Evolutionary conservation across 1,140 invertebrate genomes (phyloP), one percentile per base, ranked within the genome.

Genomic region (Zelostemma sp.): DNA sequence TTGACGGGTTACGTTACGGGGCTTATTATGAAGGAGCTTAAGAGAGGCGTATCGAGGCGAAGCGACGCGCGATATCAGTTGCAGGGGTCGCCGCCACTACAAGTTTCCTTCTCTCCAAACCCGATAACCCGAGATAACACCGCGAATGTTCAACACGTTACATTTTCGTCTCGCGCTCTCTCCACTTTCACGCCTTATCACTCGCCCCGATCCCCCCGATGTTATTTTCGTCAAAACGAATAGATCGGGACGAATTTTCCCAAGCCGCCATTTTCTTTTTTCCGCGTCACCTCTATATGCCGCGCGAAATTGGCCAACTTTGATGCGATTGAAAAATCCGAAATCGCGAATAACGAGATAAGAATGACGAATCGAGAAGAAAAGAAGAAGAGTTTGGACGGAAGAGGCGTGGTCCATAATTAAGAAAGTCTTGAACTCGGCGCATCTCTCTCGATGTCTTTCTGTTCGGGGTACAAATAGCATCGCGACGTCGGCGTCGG

Each of bases 41-140:
- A 80, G 61, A 75, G 74, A 80, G 73, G 78, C 80, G 78, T 71
- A 81, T 78, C 78, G 75, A 81, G 72, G 80, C 75, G 78, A 77
- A 80, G 73, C 80, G 78, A 79, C 47, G 75, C 75, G 74, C 72
- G 76, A 70, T 79, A 81, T 76, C 74, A 51, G 47, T 73, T 71
- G 58, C 62, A 78, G 75, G 79, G 75, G 75, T 81, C 76, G 71
- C 68, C 73, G 76, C 68, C 72, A 72, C 69, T 79, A 79, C 79
- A 75, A 73, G 74, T 64, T 68, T 21, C 56, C 66, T 73, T 50
- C 54, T 68, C 61, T 56, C 40, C 59, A 28, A 25, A 40, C 50
- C 19, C 15, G 71, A 73, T 73, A 73, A 73, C 71, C 71, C 56
- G 11, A 63, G 71, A 73, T 73, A 73, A 69, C 66, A 55, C 41